Evolutionary conservation across 2,888 invertebrate genomes (phyloP).

Genomic region (Pimpla rufipes): DNA sequence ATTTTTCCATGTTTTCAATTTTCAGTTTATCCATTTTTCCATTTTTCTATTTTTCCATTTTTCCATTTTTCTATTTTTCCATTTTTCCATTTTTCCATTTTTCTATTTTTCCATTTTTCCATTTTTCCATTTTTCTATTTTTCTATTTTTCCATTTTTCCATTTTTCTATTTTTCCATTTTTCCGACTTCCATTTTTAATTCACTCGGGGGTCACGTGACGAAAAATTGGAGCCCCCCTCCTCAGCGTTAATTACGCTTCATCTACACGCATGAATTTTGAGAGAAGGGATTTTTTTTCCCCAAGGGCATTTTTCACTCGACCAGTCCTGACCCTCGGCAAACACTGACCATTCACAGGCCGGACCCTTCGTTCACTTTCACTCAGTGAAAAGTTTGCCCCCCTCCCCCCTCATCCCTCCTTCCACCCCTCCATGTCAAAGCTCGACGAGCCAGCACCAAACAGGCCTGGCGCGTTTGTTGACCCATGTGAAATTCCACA

Average conservation of each 20-base stretch:
- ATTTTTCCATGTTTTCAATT: no score
- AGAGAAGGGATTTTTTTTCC: constrained; percentile 17
- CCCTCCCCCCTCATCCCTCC: no score
- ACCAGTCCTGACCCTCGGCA: constrained; percentile 47
- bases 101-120: no score
- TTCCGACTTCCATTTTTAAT: no score
- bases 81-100: no score
- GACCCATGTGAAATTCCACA: constrained; percentile 46
- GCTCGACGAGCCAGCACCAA: background rate
- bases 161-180: no score
- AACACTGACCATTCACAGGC: constrained; percentile 59
- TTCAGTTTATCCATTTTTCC: no score
- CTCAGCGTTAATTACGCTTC: background rate
- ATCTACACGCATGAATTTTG: constrained; percentile 34
- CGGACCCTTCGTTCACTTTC: constrained; percentile 53
- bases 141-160: no score
- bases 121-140: no score
- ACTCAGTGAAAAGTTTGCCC: constrained; percentile 52
- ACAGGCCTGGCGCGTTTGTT: constrained; percentile 35
- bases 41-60: no score
- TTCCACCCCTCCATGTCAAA: constrained; percentile 18
- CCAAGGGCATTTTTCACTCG: constrained; percentile 51
- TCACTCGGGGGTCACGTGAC: background rate
- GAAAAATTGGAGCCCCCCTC: background rate
- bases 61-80: no score